Percentiles rank a stretch among this genome's conserved stretches.
phyloP scores from a whole-genome alignment of 2,888 invertebrate species.

The Hemaris fuciformis region DNA sequence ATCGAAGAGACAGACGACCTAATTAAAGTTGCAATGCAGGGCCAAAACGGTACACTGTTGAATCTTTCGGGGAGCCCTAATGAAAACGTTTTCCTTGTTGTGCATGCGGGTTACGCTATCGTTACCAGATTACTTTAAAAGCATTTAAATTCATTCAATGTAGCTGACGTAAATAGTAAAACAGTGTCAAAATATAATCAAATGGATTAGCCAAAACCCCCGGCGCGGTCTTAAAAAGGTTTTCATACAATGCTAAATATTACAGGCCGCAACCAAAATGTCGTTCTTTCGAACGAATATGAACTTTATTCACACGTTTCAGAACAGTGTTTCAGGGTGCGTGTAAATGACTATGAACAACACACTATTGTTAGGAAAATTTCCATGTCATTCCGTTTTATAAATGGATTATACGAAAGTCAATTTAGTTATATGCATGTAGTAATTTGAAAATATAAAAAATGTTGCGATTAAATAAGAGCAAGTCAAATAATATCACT shows the following conservation, averaged over 20 bases:
- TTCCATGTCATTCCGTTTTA: conserved; percentile 29
- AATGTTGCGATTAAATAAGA: too few species aligned
- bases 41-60: neutral
- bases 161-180: conserved; percentile 8
- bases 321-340: conserved; percentile 15
- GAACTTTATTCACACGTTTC: neutral
- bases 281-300: neutral
- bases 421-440: neutral
- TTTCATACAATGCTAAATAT: conserved; percentile 17
- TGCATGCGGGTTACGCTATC: neutral
- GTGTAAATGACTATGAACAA: conserved; percentile 19
- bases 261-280: neutral
- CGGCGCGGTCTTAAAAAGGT: conserved; percentile 25
- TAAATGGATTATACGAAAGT: conserved; percentile 2
- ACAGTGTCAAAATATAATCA: conserved; percentile 43
- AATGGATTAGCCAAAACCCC: conserved; percentile 38
- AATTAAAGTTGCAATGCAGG: neutral
- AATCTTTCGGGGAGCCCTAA: neutral
- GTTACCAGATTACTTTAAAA: neutral
- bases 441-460: neutral
- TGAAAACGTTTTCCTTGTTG: neutral
- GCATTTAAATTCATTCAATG: neutral
- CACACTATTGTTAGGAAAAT: conserved; percentile 22
- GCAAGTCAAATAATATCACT: too few species aligned
- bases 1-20: neutral